These are phyloP conservation scores for Drosophila varians DNA, from an alignment of 1,140 invertebrate genomes.

Conservation along the genomic window DNA sequence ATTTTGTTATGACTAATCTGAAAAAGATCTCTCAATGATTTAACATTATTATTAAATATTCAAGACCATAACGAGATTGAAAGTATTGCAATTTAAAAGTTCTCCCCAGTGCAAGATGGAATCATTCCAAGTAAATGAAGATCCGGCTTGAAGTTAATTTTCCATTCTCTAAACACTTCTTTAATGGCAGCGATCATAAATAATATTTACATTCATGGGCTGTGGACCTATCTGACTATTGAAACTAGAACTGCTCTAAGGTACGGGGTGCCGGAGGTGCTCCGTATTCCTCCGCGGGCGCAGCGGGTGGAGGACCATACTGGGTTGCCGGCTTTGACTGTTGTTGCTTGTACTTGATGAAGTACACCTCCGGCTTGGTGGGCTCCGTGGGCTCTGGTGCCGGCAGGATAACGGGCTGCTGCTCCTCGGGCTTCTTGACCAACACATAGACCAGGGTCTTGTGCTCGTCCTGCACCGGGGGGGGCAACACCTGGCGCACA, in stretches of 20 bases:
- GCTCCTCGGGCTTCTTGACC: conserved; percentile 89
- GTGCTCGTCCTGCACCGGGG: conserved; percentile 88
- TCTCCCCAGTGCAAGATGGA: background rate
- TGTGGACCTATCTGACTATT: conserved; percentile 24
- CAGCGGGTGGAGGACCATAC: conserved; percentile 71
- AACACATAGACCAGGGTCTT: conserved; percentile 94
- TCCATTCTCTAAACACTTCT: conserved; percentile 26
- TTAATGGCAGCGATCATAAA: conserved; percentile 66
- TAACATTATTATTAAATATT: no score
- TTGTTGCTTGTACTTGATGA: conserved; percentile 85
- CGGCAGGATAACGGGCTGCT: conserved; percentile 82
- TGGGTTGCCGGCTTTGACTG: conserved; percentile 63
- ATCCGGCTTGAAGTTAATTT: conserved; percentile 10
- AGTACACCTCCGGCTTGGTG: conserved; percentile 86
- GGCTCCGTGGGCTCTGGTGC: conserved; percentile 84
- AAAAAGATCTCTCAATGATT: no score
- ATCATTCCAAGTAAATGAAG: background rate
- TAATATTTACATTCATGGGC: conserved; percentile 59
- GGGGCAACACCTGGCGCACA: conserved; percentile 85
- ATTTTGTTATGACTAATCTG: no score
- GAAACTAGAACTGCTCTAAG: conserved; percentile 63
- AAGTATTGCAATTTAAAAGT: background rate
- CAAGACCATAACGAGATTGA: no score
- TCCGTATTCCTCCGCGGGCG: conserved; percentile 72
- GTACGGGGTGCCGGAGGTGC: conserved; percentile 71